Evolutionary conservation across 2,888 invertebrate genomes (phyloP).

Genomic region (Galeopsomyia nigrocyanea): DNA sequence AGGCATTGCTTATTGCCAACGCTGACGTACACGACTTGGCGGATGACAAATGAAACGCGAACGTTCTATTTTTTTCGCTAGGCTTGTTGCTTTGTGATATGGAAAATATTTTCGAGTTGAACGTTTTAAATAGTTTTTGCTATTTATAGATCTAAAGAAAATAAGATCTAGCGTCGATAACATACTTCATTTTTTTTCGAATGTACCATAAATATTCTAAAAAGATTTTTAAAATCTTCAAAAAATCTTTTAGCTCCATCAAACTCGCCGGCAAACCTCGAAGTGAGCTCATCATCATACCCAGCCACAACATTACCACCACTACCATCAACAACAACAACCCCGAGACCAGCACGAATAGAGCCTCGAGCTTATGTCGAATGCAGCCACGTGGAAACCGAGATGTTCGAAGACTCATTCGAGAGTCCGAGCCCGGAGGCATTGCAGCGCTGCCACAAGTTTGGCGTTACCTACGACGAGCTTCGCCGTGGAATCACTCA

Average conservation of each 20-base stretch:
- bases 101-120: too few relatives aligned
- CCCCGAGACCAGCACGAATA: not conserved
- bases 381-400: conserved; percentile 22
- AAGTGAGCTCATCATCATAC: too few relatives aligned
- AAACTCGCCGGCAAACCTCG: too few relatives aligned
- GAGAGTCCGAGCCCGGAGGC: conserved; percentile 27
- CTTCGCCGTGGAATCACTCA: not conserved
- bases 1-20: not conserved
- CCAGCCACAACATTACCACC: too few relatives aligned
- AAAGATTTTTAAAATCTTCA: too few relatives aligned
- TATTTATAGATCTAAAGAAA: too few relatives aligned
- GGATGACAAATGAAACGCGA: conserved; percentile 2
- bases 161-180: too few relatives aligned
- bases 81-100: not conserved
- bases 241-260: too few relatives aligned
- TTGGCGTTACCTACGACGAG: conserved; percentile 7
- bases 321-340: conserved; percentile 1
- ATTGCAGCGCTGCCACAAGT: conserved; percentile 14
- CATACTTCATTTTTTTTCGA: too few relatives aligned
- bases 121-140: too few relatives aligned
- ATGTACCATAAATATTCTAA: too few relatives aligned
- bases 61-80: not conserved
- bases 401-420: conserved; percentile 15
- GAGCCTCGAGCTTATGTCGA: conserved; percentile 11
- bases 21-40: not conserved